Conservation (phyloP, 92 coral and sea anemone species). For the Hydrozoanthus gracilis region DNA sequence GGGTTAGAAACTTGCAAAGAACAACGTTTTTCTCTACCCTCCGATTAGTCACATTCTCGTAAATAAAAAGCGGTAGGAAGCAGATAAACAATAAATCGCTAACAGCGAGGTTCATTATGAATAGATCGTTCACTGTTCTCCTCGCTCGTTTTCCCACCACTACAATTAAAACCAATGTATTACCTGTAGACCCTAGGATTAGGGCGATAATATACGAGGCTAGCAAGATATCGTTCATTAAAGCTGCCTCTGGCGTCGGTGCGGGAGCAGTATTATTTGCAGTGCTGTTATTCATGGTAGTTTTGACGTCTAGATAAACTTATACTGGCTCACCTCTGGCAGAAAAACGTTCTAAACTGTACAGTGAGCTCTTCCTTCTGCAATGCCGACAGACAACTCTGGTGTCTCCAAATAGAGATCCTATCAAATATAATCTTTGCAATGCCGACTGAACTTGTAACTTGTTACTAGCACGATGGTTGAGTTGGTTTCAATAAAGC, state of each 20-base stretch:
- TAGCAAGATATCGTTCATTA: constrained; percentile 11
- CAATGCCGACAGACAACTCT: neutral
- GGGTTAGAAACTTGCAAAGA: constrained; percentile 67
- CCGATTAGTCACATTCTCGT: constrained; percentile 44
- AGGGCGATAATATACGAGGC: constrained; percentile 68
- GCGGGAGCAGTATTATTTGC: neutral
- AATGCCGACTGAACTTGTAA: neutral
- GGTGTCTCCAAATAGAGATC: neutral
- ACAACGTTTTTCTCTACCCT: constrained; percentile 42
- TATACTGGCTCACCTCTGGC: neutral
- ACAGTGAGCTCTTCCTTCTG: neutral
- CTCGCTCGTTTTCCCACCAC: constrained; percentile 71
- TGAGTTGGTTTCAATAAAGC: neutral
- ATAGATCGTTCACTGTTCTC: constrained; percentile 73
- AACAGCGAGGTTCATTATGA: constrained; percentile 81
- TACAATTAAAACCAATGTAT: constrained; percentile 69
- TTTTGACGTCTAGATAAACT: neutral
- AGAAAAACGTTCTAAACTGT: neutral
- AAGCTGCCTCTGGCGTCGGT: neutral
- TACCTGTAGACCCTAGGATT: constrained; percentile 71
- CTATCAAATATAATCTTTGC: neutral
- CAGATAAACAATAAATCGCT: constrained; percentile 71
- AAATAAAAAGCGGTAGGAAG: constrained; percentile 70
- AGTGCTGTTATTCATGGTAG: constrained; percentile 22
- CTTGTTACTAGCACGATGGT: neutral